Base-by-base conservation (phyloP, 2,888 invertebrate genomes). In the Lepidocyrtoides sp. region DNA sequence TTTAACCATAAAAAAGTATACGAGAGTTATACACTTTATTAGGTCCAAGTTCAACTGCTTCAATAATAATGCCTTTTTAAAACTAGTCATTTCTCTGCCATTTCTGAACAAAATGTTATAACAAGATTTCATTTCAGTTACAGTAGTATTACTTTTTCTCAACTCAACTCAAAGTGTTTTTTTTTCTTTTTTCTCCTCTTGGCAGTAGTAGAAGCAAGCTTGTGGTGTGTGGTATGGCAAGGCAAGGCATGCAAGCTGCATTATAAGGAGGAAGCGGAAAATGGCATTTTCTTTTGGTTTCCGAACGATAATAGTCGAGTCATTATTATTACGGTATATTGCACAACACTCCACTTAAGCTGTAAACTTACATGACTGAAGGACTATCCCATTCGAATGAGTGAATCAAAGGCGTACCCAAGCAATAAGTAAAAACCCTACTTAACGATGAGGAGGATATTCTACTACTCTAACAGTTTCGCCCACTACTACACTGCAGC, bases 291-390 rank as follows among this genome's bases (percentile, higher is more conserved):
- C 77, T 72, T 87, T 87, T 48, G 77, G 77, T 87, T 87, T 77
- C 79, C 79, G 72, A 77, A 79, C 79, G 63, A 87, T 77, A 87
- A 79, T 87, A 79, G 77, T 51, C 79, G 29, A 88, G 88, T 88
- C 88, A 88, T 88, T 88, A 88, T 88, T 88, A 81, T 88, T 81
- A 81, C 88, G 69, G 69, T 88, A 69, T 88, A 88, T 81, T 88
- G 81, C 88, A 88, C 88, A 81, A 57, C 36, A 82, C 60, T 87
- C 63, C 84, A 60, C 63, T 82, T 41, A 82, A 75, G 41, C 41
- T 75, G 54, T 77, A 86, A 86, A 60, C 75, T 57, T 20, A 44
- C n/a, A n/a, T n/a, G n/a, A 72, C 72, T 20, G 36, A 36, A 36
- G 66, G 10, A 51, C n/a, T 51, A 63, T 17, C 83, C n/a, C 36